A percentile compares a stretch with the other conserved stretches of the same genome.
phyloP scores from a whole-genome alignment of 2,113 vertebrate genomes.

The Patagioenas fasciata region DNA sequence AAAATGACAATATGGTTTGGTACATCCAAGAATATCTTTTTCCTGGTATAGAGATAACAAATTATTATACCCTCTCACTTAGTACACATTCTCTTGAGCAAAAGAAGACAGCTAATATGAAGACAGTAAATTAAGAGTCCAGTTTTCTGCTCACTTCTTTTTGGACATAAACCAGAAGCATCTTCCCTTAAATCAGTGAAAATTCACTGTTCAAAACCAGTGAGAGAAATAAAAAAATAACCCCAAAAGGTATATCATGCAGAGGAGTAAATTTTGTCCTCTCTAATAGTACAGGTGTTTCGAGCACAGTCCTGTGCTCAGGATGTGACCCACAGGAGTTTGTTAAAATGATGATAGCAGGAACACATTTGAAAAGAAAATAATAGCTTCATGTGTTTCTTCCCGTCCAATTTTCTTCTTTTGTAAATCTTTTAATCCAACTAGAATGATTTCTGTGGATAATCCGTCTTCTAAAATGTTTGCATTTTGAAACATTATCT shows the following conservation, averaged over 20 bases:
- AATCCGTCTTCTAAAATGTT: neutral
- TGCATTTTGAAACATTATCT: neutral
- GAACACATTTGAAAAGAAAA: neutral
- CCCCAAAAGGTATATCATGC: fast-evolving
- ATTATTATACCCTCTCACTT: neutral
- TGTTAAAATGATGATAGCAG: neutral
- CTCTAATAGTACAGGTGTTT: neutral
- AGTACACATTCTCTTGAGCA: neutral
- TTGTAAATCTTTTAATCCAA: constrained; percentile 11
- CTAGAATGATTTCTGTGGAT: neutral
- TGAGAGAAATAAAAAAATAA: neutral
- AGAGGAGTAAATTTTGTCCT: neutral
- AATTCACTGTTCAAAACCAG: neutral
- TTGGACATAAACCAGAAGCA: neutral
- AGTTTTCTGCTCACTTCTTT: neutral
- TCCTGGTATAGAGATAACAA: neutral
- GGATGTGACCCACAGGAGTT: neutral
- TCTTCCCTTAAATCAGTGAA: neutral
- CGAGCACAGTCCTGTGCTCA: neutral
- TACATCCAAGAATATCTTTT: neutral
- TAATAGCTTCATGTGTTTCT: neutral
- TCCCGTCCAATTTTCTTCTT: neutral
- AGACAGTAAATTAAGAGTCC: neutral
- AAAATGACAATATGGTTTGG: neutral
- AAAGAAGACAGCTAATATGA: neutral